Evolutionary conservation across 2,888 invertebrate species (phyloP).

Genomic region (Amiota communis): DNA sequence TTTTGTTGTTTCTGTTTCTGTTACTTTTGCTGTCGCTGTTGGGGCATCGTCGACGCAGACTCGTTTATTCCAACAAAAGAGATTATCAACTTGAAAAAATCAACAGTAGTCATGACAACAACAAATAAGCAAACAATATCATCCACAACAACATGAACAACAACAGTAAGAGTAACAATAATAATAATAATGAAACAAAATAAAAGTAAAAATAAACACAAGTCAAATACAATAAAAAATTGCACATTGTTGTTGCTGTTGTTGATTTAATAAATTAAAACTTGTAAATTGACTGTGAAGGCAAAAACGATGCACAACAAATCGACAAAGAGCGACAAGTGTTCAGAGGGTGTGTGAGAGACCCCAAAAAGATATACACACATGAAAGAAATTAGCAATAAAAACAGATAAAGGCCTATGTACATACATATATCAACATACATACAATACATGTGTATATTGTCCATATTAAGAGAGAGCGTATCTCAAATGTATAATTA

Average conservation of each 20-base stretch:
- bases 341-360: background rate
- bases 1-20: constrained; percentile 30
- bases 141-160: constrained; percentile 14
- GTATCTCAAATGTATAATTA: no score
- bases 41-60: constrained; percentile 26
- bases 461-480: no score
- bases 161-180: constrained; percentile 21
- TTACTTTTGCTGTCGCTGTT: constrained; percentile 26
- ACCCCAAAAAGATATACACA: constrained; percentile 29
- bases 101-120: constrained; percentile 49
- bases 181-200: background rate
- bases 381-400: background rate
- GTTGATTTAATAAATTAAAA: constrained; percentile 62
- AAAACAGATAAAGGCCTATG: background rate
- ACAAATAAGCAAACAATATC: constrained; percentile 14
- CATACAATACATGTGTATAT: no score
- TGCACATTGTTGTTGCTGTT: constrained; percentile 43
- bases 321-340: constrained; percentile 55
- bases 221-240: background rate
- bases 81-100: constrained; percentile 58
- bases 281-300: constrained; percentile 63
- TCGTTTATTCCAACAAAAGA: constrained; percentile 39
- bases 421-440: no score
- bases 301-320: constrained; percentile 62
- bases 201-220: background rate